Evolutionary conservation across 2,888 invertebrate species (phyloP).

Genomic region (Drosophila prostipennis): DNA sequence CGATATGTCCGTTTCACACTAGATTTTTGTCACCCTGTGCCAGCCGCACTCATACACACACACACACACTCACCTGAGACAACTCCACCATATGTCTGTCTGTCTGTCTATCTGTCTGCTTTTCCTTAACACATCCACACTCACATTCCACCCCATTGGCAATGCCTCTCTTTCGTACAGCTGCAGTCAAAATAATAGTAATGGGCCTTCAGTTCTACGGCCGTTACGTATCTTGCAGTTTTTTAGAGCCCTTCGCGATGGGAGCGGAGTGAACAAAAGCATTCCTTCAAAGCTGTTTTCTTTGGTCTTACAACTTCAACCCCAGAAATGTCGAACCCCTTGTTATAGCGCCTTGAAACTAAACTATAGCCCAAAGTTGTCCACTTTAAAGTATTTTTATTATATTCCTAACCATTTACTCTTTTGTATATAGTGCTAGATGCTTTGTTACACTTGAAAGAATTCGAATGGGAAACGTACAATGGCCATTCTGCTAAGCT

Average conservation of each 20-base stretch:
- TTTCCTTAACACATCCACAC: slow-evolving; percentile 71
- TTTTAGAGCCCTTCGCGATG: not conserved
- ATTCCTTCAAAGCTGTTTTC: slow-evolving; percentile 18
- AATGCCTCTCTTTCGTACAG: slow-evolving; percentile 39
- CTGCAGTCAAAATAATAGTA: slow-evolving; percentile 56
- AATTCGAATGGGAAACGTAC: not conserved
- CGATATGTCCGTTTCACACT: slow-evolving; percentile 40
- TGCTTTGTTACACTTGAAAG: not conserved
- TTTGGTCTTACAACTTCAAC: slow-evolving; percentile 10
- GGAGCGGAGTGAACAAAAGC: slow-evolving; percentile 15
- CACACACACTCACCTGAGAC: slow-evolving; percentile 65
- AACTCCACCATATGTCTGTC: slow-evolving; percentile 68
- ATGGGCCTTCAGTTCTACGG: slow-evolving; percentile 22
- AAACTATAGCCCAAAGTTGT: not conserved
- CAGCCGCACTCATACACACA: slow-evolving; percentile 15
- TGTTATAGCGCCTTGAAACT: not conserved
- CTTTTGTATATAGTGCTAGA: not conserved
- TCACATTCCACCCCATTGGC: slow-evolving; percentile 78
- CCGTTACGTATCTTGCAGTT: slow-evolving; percentile 4
- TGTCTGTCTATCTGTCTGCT: slow-evolving; percentile 49
- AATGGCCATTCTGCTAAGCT: not conserved
- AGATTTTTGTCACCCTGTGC: slow-evolving; percentile 65
- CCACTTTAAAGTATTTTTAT: not conserved
- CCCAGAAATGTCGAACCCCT: slow-evolving; percentile 5
- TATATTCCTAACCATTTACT: not conserved